Evolutionary conservation across 1,140 invertebrate species (phyloP).

Genomic region (Rhyacophila brunnea): DNA sequence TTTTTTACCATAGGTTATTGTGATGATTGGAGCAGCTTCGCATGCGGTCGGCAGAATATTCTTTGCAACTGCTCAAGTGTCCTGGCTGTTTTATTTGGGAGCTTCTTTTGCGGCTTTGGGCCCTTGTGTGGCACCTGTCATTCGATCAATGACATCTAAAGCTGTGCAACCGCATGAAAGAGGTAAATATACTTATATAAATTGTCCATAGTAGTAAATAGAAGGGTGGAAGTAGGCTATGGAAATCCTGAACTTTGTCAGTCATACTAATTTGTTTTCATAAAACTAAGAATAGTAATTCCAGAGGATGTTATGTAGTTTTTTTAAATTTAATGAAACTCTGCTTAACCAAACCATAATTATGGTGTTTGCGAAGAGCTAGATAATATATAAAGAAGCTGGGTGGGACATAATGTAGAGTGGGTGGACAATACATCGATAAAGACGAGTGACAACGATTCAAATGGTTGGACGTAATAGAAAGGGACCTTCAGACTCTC

Average conservation of each 20-base stretch:
- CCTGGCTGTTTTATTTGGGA: slow-evolving; percentile 63
- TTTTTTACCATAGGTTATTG: slow-evolving; percentile 53
- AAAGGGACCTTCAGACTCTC: too few relatives aligned
- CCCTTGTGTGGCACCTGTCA: slow-evolving; percentile 69
- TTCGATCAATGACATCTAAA: slow-evolving; percentile 75
- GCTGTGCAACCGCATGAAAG: slow-evolving; percentile 64
- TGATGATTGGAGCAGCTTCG: slow-evolving; percentile 65
- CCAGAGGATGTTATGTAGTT: not conserved
- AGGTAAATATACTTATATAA: slow-evolving; percentile 48
- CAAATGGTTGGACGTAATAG: too few relatives aligned
- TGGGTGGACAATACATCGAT: too few relatives aligned
- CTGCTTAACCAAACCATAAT: not conserved
- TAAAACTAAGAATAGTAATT: not conserved
- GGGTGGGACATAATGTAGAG: not conserved
- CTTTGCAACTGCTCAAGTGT: slow-evolving; percentile 57
- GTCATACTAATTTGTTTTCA: not conserved
- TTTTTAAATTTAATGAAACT: not conserved
- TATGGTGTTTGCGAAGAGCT: too few relatives aligned
- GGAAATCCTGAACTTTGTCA: not conserved
- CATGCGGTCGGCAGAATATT: slow-evolving; percentile 67
- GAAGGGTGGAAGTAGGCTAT: not conserved
- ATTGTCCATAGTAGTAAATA: not conserved
- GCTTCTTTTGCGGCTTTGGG: slow-evolving; percentile 66
- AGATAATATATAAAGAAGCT: not conserved
- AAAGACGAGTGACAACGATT: too few relatives aligned